phyloP scores from a whole-genome alignment of 2,888 invertebrate genomes.

The Caenorhabditis sp. region DNA sequence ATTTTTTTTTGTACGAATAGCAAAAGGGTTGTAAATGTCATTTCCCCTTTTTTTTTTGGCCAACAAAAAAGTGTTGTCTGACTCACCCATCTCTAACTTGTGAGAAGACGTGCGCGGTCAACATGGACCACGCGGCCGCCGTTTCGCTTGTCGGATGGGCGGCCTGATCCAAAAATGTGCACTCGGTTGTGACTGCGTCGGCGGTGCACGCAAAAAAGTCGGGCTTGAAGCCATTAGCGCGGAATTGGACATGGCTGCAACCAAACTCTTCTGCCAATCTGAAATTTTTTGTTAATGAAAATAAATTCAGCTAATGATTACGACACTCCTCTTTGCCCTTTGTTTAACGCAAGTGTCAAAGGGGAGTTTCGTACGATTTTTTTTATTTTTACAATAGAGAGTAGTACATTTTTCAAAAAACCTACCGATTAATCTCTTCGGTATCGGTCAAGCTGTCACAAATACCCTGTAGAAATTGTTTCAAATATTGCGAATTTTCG shows the following conservation, averaged over 20 bases:
- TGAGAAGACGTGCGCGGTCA: constrained; percentile 56
- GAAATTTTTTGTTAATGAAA: background rate
- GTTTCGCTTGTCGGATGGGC: constrained; percentile 60
- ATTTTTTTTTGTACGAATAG: no score
- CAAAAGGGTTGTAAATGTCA: no score
- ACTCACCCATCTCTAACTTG: constrained; percentile 56
- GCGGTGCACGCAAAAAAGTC: constrained; percentile 65
- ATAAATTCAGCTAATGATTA: background rate
- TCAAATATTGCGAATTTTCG: constrained; percentile 52
- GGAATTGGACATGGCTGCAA: constrained; percentile 52
- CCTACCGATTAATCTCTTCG: constrained; percentile 37
- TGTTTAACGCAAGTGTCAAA: no score
- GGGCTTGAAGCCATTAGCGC: constrained; percentile 58
- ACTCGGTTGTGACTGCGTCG: constrained; percentile 65
- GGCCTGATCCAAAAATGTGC: constrained; percentile 63
- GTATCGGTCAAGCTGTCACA: constrained; percentile 53
- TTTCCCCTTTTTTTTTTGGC: no score
- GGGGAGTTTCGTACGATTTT: no score
- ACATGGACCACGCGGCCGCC: constrained; percentile 60
- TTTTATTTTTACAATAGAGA: no score
- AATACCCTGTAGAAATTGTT: constrained; percentile 52
- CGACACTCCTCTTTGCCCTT: no score
- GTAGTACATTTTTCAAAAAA: no score
- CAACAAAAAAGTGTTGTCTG: no score
- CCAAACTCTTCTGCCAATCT: constrained; percentile 56